phyloP scores from a whole-genome alignment of 2,888 invertebrate species.

The Julus scanicus region DNA sequence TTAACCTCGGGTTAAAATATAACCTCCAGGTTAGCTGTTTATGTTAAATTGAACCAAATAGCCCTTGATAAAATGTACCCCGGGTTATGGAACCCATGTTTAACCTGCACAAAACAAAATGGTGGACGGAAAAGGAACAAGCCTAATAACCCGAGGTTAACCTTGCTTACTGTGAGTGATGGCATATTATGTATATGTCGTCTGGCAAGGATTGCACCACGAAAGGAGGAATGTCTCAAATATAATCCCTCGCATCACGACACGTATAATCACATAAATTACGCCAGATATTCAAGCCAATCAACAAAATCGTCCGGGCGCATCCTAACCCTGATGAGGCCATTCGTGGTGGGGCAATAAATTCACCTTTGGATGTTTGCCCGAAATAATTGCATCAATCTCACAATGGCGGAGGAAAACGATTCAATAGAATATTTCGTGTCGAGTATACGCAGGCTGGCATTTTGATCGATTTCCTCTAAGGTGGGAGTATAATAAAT shows the following conservation, averaged over 20 bases:
- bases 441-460: neutral
- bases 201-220: neutral
- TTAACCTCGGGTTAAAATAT: too few species aligned
- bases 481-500: neutral
- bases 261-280: neutral
- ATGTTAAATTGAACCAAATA: too few species aligned
- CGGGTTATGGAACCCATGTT: too few species aligned
- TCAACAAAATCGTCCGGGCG: neutral
- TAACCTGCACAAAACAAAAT: too few species aligned
- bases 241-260: neutral
- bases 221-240: neutral
- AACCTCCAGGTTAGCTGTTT: too few species aligned
- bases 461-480: constrained; percentile 20
- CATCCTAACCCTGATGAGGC: constrained; percentile 10
- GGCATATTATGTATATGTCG: too few species aligned
- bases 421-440: neutral
- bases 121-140: too few species aligned
- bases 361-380: constrained; percentile 13
- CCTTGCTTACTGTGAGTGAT: too few species aligned
- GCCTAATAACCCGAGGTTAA: too few species aligned
- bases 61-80: too few species aligned
- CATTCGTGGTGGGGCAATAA: neutral
- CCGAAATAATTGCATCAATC: constrained; percentile 28
- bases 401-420: neutral
- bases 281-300: constrained; percentile 21